Evolutionary conservation across 2,797 vertebrate species (phyloP).

Genomic region (Alcedo atthis): DNA sequence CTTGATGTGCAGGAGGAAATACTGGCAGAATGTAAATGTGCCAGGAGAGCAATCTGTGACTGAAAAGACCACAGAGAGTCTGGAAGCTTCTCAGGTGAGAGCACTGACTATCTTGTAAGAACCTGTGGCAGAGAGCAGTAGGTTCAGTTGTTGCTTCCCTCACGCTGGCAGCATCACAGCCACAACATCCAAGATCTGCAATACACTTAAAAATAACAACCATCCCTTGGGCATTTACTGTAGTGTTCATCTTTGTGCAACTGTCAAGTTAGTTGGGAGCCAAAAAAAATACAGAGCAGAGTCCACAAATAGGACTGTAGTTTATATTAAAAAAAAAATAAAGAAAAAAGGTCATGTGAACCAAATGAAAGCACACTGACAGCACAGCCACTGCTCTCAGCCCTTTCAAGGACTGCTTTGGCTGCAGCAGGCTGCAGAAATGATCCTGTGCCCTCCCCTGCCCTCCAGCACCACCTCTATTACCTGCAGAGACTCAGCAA

Average conservation of each 20-base stretch:
- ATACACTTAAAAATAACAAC: not conserved
- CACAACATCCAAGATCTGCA: not conserved
- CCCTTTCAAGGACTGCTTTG: not conserved
- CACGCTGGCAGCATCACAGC: rapidly evolving
- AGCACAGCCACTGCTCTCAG: not conserved
- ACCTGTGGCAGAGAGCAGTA: not conserved
- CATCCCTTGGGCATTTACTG: not conserved
- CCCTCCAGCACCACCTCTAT: not conserved
- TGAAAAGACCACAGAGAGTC: not conserved
- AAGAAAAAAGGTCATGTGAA: not conserved
- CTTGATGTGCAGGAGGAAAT: not conserved
- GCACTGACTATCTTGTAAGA: not conserved
- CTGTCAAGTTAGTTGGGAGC: not conserved
- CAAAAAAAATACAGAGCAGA: not conserved
- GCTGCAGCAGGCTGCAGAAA: not conserved
- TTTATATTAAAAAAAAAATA: not conserved
- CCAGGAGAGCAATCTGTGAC: not conserved
- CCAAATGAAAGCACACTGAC: not conserved
- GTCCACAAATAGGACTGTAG: not conserved
- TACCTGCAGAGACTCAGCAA: not conserved
- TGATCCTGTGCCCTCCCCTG: not conserved
- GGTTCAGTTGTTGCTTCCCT: not conserved
- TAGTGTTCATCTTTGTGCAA: not conserved
- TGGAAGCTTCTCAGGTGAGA: not conserved
- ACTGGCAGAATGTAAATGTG: not conserved